Conservation (phyloP, 2,888 invertebrate species). For the Sceliomorpha sp. region DNA sequence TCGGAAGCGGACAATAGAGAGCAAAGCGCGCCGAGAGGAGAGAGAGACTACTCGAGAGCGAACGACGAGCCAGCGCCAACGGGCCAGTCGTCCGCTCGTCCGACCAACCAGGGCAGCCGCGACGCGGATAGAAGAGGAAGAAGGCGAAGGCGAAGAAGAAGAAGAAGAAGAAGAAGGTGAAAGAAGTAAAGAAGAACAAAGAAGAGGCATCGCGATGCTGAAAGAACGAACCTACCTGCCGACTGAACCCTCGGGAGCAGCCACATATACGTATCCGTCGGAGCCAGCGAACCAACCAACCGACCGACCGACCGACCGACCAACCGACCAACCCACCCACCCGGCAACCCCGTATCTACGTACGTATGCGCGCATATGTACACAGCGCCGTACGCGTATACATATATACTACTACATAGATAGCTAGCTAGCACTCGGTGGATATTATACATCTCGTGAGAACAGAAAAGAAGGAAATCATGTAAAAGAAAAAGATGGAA, state of each 20-base stretch:
- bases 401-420: too few relatives aligned
- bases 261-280: constrained; percentile 5
- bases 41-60: too few relatives aligned
- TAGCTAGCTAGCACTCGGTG: too few relatives aligned
- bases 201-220: constrained; percentile 29
- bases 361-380: not conserved
- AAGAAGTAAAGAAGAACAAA: too few relatives aligned
- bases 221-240: constrained; percentile 31
- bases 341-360: not conserved
- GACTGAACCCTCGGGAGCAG: constrained; percentile 40
- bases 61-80: too few relatives aligned
- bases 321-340: not conserved
- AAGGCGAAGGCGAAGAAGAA: too few relatives aligned
- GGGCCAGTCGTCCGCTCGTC: too few relatives aligned
- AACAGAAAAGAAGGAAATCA: constrained; percentile 23
- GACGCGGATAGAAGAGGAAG: too few relatives aligned
- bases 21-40: too few relatives aligned
- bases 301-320: not conserved
- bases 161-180: too few relatives aligned
- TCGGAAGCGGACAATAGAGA: not conserved
- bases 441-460: too few relatives aligned
- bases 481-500: constrained; percentile 11
- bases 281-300: not conserved
- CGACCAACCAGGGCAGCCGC: too few relatives aligned
- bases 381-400: constrained; percentile 3